Percentiles rank a stretch among this genome's conserved stretches.
phyloP scores from a whole-genome alignment of 2,113 vertebrate genomes.

The Sigmodon hispidus region DNA sequence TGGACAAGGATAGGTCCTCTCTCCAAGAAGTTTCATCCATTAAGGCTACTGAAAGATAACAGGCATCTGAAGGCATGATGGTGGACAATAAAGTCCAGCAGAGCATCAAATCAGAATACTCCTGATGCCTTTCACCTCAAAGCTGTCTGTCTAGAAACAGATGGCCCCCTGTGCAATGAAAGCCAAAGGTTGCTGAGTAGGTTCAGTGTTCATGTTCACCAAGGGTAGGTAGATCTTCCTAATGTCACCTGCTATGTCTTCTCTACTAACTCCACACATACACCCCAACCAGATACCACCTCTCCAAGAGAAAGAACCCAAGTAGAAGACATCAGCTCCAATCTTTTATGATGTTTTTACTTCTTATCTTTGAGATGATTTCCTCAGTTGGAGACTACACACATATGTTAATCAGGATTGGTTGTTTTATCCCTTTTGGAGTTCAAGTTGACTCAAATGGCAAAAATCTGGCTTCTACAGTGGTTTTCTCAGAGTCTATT shows the following conservation, averaged over 20 bases:
- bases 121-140: not conserved
- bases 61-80: not conserved
- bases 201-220: not conserved
- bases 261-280: not conserved
- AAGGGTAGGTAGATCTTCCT: not conserved
- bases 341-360: not conserved
- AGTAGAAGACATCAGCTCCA: not conserved
- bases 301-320: not conserved
- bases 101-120: not conserved
- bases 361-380: not conserved
- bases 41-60: not conserved
- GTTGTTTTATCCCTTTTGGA: not conserved
- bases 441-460: not conserved
- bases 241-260: not conserved
- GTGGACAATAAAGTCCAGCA: not conserved
- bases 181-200: not conserved
- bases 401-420: not conserved
- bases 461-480: not conserved
- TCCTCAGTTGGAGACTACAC: not conserved
- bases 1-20: not conserved
- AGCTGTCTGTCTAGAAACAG: not conserved
- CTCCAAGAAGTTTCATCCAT: not conserved
- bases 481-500: not conserved
- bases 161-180: not conserved
- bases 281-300: not conserved